Conservation (phyloP, 2,888 invertebrate species). For the Coecobrya sp. region DNA sequence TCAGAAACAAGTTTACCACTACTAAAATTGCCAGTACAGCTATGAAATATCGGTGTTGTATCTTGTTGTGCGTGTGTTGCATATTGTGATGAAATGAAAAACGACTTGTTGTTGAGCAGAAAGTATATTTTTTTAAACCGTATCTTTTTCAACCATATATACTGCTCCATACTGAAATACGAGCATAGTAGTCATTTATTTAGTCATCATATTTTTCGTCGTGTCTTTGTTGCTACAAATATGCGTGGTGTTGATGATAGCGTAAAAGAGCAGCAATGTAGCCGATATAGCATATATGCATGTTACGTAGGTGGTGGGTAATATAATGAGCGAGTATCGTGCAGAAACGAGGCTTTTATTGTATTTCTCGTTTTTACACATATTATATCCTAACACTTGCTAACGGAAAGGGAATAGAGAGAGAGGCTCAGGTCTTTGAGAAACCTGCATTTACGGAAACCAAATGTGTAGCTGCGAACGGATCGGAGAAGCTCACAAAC, state of each 20-base stretch:
- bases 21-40: constrained; percentile 65
- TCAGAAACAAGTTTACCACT: constrained; percentile 24
- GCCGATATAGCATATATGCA: not conserved
- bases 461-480: not conserved
- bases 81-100: constrained; percentile 39
- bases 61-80: not conserved
- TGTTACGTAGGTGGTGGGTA: not conserved
- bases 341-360: constrained; percentile 14
- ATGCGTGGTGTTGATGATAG: not conserved
- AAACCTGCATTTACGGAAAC: constrained; percentile 60
- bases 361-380: not conserved
- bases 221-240: not conserved
- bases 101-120: constrained; percentile 19
- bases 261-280: not conserved
- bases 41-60: constrained; percentile 40
- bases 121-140: not conserved
- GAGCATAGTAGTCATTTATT: too few relatives aligned
- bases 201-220: not conserved
- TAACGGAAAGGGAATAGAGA: too few relatives aligned
- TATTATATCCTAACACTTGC: too few relatives aligned
- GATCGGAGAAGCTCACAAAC: not conserved
- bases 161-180: too few relatives aligned
- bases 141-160: constrained; percentile 4
- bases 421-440: constrained; percentile 72
- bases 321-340: not conserved